Conservation (phyloP, 2,797 vertebrate genomes). For the Furcifer pardalis region DNA sequence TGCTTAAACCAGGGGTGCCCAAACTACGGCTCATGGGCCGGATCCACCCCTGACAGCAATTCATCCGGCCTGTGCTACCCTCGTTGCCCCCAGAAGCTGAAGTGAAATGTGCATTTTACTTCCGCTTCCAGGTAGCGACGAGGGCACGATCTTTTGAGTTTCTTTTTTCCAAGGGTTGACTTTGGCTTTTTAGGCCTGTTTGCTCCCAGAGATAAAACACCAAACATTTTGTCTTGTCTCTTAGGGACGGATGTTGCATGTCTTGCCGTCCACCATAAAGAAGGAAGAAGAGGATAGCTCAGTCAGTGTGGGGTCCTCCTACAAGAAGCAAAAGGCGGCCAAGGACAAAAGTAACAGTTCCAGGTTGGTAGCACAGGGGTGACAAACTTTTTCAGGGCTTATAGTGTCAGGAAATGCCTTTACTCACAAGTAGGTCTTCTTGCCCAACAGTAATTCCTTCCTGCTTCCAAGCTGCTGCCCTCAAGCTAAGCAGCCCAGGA, state of each 20-base stretch:
- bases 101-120: too few species aligned
- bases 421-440: too few species aligned
- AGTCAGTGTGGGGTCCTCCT: conserved; percentile 77
- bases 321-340: conserved; percentile 89
- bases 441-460: too few species aligned
- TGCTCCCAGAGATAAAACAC: neutral
- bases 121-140: too few species aligned
- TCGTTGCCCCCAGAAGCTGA: too few species aligned
- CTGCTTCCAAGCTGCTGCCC: too few species aligned
- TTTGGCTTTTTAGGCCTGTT: neutral
- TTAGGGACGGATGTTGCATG: conserved; percentile 92
- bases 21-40: too few species aligned
- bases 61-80: too few species aligned
- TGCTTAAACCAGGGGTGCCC: too few species aligned
- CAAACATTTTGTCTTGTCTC: neutral
- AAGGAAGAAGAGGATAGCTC: conserved; percentile 82
- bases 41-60: too few species aligned
- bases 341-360: conserved; percentile 90
- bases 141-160: neutral
- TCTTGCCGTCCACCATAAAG: conserved; percentile 90
- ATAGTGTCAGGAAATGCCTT: too few species aligned
- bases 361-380: conserved; percentile 76
- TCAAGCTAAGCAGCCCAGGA: too few species aligned
- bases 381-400: neutral
- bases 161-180: neutral